A percentile compares a stretch with the other conserved stretches of the same genome.
Evolutionary conservation across 2,888 invertebrate species (phyloP).

Genomic region (Dynastes grantii): DNA sequence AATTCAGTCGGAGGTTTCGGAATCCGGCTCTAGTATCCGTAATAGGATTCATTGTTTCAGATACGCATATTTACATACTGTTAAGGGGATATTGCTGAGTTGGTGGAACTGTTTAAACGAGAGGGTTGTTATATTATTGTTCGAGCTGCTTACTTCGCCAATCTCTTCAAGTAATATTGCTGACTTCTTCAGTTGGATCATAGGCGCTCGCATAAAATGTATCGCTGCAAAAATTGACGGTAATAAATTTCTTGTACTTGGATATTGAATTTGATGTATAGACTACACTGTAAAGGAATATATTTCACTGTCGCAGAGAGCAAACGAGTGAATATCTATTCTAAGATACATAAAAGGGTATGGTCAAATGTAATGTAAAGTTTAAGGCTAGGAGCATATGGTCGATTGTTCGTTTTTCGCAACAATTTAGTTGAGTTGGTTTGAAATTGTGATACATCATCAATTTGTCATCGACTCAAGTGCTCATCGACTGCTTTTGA

Average conservation of each 20-base stretch:
- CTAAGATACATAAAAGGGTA: no score
- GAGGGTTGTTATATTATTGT: conserved; percentile 38
- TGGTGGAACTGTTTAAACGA: conserved; percentile 40
- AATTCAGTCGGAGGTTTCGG: conserved; percentile 42
- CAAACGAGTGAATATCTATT: no score
- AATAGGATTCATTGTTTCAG: conserved; percentile 56
- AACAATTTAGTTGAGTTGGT: no score
- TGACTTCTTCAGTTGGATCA: conserved; percentile 46
- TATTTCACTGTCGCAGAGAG: background rate
- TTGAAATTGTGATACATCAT: no score
- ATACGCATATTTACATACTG: conserved; percentile 55
- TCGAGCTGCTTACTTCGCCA: conserved; percentile 39
- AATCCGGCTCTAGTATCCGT: conserved; percentile 52
- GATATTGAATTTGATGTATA: background rate
- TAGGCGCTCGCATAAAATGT: background rate
- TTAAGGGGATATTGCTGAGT: conserved; percentile 51
- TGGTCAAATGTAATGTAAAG: no score
- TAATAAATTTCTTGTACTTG: background rate
- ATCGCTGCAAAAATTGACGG: background rate
- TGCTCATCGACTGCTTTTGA: no score
- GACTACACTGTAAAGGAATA: background rate
- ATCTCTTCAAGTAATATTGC: conserved; percentile 48
- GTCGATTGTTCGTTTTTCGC: no score
- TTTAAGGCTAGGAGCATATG: no score
- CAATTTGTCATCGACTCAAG: no score